Base-by-base conservation (phyloP, 2,113 vertebrate genomes). In the Sylvilagus bachmani region DNA sequence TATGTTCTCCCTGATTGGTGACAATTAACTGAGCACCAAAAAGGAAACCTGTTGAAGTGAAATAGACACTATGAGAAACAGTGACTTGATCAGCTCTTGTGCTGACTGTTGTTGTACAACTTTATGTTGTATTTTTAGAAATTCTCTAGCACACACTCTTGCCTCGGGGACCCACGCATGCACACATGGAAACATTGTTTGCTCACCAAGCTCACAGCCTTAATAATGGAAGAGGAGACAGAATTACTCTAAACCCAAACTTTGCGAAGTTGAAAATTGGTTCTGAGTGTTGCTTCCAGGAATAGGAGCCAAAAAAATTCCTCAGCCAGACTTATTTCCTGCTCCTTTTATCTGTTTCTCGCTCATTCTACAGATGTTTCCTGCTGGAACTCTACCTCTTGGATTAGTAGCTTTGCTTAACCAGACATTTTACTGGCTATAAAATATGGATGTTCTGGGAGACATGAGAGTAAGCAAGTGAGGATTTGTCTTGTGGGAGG, bases 331-430 rank as follows among this genome's bases (percentile, higher is more conserved):
- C 84, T 91, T 33, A 38, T 90, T 22, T 36, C 97, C 95, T 84
- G 58, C 87, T 97, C 77, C 33, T 96, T 97, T 96, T 91, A 16
- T 96, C 96, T 97, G 62, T 67, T 89, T 55, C 67, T 19, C 16
- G 81, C 62, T 79, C 55, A 49, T 89, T 84, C 24, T 96, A 81
- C 89, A 97, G 81, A 82, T 73, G 16, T 53, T 97, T 97, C 90
- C 83, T 97, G 71, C 64, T 97, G 96, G 84, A 97, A 96, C 44
- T 75, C n/a, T 95, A 94, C 90, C 89, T 89, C 49, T 95, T 96
- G 17, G 17, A 71, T 96, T 93, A 91, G 16, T n/a, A 90, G 33
- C 66, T 73, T 91, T 92, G 79, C 86, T 75, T 92, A 83, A 4
- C 7, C 91, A 95, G 66, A 38, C 89, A 84, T 95, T 91, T 82